phyloP scores from a whole-genome alignment of 1,140 invertebrate genomes.

The Aphaenogaster rudis region DNA sequence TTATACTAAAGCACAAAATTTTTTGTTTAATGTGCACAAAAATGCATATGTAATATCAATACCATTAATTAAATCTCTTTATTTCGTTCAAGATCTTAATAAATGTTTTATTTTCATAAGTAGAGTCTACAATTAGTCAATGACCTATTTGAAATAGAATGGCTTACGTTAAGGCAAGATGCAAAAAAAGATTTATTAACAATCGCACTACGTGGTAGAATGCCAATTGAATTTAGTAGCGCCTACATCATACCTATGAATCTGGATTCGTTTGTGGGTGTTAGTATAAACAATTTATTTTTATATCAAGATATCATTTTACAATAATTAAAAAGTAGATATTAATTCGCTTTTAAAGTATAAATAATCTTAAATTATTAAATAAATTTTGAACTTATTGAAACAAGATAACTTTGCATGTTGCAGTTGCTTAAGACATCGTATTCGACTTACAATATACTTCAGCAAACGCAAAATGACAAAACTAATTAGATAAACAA shows the following conservation, averaged over 20 bases:
- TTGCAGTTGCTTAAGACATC: slow-evolving; percentile 69
- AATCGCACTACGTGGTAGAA: slow-evolving; percentile 52
- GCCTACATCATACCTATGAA: slow-evolving; percentile 42
- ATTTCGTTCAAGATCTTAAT: background rate
- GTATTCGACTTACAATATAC: slow-evolving; percentile 67
- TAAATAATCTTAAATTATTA: background rate
- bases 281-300: slow-evolving; percentile 46
- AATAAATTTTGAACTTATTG: background rate
- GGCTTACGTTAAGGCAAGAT: background rate
- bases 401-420: background rate
- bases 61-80: background rate
- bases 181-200: slow-evolving; percentile 12
- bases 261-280: slow-evolving; percentile 55
- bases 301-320: background rate
- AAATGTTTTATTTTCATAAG: background rate
- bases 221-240: slow-evolving; percentile 55
- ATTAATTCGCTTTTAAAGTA: background rate
- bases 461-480: slow-evolving; percentile 41
- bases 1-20: background rate
- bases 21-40: background rate
- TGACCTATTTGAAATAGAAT: slow-evolving; percentile 52
- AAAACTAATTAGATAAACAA: background rate
- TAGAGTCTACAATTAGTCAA: slow-evolving; percentile 37
- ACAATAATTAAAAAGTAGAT: background rate
- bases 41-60: background rate